Conservation (phyloP, 53 echinoderm and acorn worm species). For the Apostichopus leukothele region DNA sequence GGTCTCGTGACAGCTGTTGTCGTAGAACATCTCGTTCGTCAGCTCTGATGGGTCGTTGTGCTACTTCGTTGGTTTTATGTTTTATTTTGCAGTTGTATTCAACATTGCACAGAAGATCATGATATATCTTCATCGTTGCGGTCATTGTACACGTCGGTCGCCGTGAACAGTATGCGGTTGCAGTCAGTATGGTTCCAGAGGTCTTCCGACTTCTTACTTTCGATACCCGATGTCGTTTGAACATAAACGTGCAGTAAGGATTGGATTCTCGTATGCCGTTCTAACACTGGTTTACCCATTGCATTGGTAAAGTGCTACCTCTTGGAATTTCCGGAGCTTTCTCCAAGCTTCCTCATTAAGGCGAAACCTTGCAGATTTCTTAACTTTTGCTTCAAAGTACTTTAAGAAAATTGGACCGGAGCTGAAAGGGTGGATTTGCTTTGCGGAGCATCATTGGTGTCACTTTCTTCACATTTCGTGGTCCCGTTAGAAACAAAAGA, state of each 20-base stretch:
- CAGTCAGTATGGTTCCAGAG: background rate
- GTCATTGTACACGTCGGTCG: background rate
- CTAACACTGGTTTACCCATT: constrained; percentile 10
- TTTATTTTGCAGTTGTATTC: background rate
- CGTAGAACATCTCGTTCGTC: background rate
- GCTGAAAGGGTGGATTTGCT: background rate
- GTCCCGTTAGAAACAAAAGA: too few species aligned
- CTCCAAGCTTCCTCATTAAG: background rate
- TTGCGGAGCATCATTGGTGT: background rate
- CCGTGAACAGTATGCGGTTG: too few species aligned
- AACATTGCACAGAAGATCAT: constrained; percentile 15
- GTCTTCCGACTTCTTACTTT: background rate
- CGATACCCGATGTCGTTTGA: background rate
- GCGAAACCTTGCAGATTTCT: background rate
- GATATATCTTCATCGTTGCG: background rate
- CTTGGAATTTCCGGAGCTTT: background rate
- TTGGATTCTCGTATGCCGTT: background rate
- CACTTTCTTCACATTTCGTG: too few species aligned
- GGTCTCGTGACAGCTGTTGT: background rate
- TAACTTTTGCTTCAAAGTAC: background rate
- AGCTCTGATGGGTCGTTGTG: constrained; percentile 15
- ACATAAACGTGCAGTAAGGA: constrained; percentile 25
- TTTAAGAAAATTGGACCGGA: background rate
- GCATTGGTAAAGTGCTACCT: background rate
- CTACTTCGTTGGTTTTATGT: background rate